Base-by-base conservation (phyloP, 2,888 invertebrate genomes). In the Byasa hedistus region DNA sequence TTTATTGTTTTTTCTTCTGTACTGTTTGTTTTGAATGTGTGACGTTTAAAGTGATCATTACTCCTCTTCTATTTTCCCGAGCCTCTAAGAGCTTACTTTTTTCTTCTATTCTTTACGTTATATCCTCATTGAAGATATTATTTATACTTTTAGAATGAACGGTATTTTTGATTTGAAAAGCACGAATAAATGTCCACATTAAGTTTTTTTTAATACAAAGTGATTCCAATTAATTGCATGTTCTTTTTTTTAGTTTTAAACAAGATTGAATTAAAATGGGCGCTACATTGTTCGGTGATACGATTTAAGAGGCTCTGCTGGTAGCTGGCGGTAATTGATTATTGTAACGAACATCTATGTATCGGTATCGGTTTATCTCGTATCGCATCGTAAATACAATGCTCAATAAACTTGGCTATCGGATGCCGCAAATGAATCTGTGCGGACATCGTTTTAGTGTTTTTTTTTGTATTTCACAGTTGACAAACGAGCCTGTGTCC, bases 401-500 rank as follows among this genome's bases (percentile, higher is more conserved):
- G 87, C 87, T 82, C 87, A 87, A 91, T 91, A 91, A 90, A 91
- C 85, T 82, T 89, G 80, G 72, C 73, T 88, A 90, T 91, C 90
- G 79, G 80, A 82, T 79, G 77, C 82, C 82, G 85, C 85, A 87
- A 89, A 88, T 90, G 89, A 86, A 88, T 90, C 91, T 87, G 87
- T 83, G 80, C 79, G 69, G 69, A 72, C 64, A 69, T 68, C 68
- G 69, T 24, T 57, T 51, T n/a, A 27, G 15, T 21, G 21, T 19
- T 51, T 56, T 57, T 61, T 44, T 57, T 57, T 62, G 27, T n/a
- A 56, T 32, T 57, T 36, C 3, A 36, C 17, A 1, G 32, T n/a
- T 39, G 39, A 55, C 23, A 10, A 57, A 57, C 57, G 32, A 57
- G 32, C 32, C 8, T 12, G n/a, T 57, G 57, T 54, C 27, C 57